Evolutionary conservation across 2,888 invertebrate species (phyloP), one percentile per base, ranked within the genome.

Genomic region (Dasysyrphus tricinctus): DNA sequence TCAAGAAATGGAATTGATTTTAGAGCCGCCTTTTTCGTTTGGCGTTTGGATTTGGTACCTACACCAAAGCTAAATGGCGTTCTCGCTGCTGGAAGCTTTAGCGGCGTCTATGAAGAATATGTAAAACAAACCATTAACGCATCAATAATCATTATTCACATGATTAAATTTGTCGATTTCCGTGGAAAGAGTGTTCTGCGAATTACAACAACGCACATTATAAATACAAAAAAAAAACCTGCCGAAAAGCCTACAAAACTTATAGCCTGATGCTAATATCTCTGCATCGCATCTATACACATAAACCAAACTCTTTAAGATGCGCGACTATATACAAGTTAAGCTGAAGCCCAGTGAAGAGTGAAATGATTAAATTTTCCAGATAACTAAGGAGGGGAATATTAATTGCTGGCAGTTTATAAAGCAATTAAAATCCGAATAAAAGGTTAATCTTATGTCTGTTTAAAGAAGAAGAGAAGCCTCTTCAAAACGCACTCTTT

Each of bases 111-210:
- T 65, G 37, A 44, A 56, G 82, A 82, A 80, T 83, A 87, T 92
- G 91, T 92, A 92, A 92, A 92, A 92, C 92, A 92, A 92, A 92
- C 91, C 91, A 92, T 92, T 92, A 92, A 91, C 91, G 90, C 90
- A 83, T 80, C 92, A 91, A 92, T 92, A 91, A 91, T 89, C 92
- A 92, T 92, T 92, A 91, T 90, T 92, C 92, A 92, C 90, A 49
- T 86, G 78, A 86, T 82, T 86, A 67, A 82, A 86, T 37, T 9
- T 29, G 78, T 75, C 78, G 74, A 82, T 86, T 86, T 86, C 86
- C 74, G 74, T 72, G 65, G 78, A 86, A 86, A 86, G 74, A 81
- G 69, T 63, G 32, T 79, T 78, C 79, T 74, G 80, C 80, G 76
- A 85, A 63, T 76, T 56, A 72, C 61, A 56, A 78, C 34, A 57